Evolutionary conservation across 1,140 invertebrate genomes (phyloP), one percentile per base, ranked within the genome.

Genomic region (Euura saliciscinereae): DNA sequence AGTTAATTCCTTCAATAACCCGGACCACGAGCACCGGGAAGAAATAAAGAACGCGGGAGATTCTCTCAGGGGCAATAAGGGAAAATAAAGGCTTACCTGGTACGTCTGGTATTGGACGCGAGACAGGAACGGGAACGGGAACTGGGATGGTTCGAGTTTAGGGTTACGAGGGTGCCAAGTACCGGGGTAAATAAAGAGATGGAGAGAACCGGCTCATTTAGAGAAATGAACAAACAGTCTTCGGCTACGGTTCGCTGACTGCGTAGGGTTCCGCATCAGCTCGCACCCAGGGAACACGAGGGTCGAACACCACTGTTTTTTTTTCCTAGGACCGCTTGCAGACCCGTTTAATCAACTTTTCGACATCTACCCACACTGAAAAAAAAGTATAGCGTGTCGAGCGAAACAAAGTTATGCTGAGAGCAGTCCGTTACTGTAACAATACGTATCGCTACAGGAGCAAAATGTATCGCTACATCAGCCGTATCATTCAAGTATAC

Each of bases 281-380:
- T 59, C 51, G 6, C 13, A 59, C 51, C 51, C 13, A 8, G 51
- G 5, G 51, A 59, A 59, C 51, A 59, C 10, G 10, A n/a, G 51
- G 6, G 6, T 11, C 51, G 51, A 3, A 59, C 13, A 59, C 51
- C 28, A 28, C 28, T 28, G 28, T 28, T 28, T 28, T 28, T 28
- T n/a, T n/a, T n/a, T n/a, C n/a, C n/a, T n/a, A n/a, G n/a, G n/a
- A n/a, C n/a, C 69, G 73, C 68, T 75, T 64, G 46, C 44, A 71
- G 45, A 71, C 69, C n/a, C 59, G 72, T 79, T 77, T 80, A 75
- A 80, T 76, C 74, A 80, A 80, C 73, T 77, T 80, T 78, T 66
- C 42, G 43, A 73, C 67, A n/a, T n/a, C n/a, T n/a, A n/a, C n/a
- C n/a, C n/a, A n/a, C n/a, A n/a, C n/a, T n/a, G n/a, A n/a, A n/a